These are phyloP conservation scores for Furcula furcula DNA, from an alignment of 2,888 invertebrate species.

Conservation along the genomic window DNA sequence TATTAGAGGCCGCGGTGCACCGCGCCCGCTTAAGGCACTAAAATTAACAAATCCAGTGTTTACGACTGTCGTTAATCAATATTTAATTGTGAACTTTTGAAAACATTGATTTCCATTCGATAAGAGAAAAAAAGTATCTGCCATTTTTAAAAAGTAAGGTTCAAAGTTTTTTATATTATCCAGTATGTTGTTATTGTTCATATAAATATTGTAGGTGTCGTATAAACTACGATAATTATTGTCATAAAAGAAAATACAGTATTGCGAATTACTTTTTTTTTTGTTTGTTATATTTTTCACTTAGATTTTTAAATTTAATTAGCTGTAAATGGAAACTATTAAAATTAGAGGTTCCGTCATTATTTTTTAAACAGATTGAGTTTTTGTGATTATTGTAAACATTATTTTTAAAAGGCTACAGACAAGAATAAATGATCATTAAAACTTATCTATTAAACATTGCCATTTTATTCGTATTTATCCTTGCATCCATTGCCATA, in stretches of 20 bases:
- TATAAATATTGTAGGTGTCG: slow-evolving; percentile 47
- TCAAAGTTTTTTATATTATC: slow-evolving; percentile 61
- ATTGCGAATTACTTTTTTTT: slow-evolving; percentile 51
- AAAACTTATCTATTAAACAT: slow-evolving; percentile 74
- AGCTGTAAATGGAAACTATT: slow-evolving; percentile 53
- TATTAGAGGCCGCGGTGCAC: slow-evolving; percentile 18
- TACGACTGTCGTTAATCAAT: slow-evolving; percentile 32
- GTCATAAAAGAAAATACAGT: slow-evolving; percentile 48
- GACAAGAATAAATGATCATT: slow-evolving; percentile 68
- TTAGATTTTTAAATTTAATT: slow-evolving; percentile 58
- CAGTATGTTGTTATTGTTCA: slow-evolving; percentile 64
- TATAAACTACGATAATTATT: slow-evolving; percentile 53
- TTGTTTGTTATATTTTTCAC: slow-evolving; percentile 60
- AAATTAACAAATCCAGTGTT: slow-evolving; percentile 36
- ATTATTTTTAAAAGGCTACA: slow-evolving; percentile 73
- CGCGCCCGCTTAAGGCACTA: slow-evolving; percentile 33
- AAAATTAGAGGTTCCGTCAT: slow-evolving; percentile 48
- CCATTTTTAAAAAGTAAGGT: slow-evolving; percentile 52
- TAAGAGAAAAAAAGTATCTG: slow-evolving; percentile 39
- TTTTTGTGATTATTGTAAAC: slow-evolving; percentile 70
- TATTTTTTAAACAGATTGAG: slow-evolving; percentile 53
- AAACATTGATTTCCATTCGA: slow-evolving; percentile 42
- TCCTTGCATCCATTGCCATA: too few species aligned
- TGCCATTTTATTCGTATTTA: slow-evolving; percentile 33
- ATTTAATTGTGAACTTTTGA: slow-evolving; percentile 44